Conservation (phyloP, 2,113 vertebrate species). For the Myrmophylax atrothorax region DNA sequence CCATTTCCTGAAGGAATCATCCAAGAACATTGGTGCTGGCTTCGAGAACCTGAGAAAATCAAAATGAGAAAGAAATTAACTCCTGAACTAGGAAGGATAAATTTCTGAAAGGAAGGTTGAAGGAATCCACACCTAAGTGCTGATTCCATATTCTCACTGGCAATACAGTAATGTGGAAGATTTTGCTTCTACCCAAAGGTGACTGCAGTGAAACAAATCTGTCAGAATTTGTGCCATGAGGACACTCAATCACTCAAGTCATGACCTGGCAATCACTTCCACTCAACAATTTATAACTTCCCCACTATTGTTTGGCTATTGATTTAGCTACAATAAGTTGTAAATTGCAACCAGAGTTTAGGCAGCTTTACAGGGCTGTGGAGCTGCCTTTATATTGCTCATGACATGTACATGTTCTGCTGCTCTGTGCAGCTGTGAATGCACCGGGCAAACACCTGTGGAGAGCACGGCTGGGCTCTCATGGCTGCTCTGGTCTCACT, state of each 20-base stretch:
- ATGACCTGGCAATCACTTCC: background rate
- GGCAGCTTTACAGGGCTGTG: background rate
- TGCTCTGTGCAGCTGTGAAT: background rate
- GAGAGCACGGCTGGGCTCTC: background rate
- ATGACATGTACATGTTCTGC: rapidly evolving
- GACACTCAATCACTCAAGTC: background rate
- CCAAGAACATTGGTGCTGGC: conserved; percentile 85
- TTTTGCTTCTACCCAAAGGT: background rate
- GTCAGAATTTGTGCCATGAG: background rate
- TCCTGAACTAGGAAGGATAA: background rate
- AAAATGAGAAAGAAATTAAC: conserved; percentile 47
- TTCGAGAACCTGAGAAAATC: conserved; percentile 80
- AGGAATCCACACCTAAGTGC: background rate
- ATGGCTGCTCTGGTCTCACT: background rate
- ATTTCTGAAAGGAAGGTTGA: background rate
- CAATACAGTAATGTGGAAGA: background rate
- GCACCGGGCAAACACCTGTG: background rate
- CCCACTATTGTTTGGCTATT: background rate
- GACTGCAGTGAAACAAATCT: background rate
- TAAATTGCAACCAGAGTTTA: background rate
- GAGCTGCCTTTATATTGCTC: background rate
- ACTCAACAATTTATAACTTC: background rate
- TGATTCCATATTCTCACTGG: background rate
- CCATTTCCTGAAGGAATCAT: conserved; percentile 84
- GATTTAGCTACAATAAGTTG: background rate